These are phyloP conservation scores for Tinamus guttatus DNA, from an alignment of 2,113 vertebrate genomes.

Conservation along the genomic window DNA sequence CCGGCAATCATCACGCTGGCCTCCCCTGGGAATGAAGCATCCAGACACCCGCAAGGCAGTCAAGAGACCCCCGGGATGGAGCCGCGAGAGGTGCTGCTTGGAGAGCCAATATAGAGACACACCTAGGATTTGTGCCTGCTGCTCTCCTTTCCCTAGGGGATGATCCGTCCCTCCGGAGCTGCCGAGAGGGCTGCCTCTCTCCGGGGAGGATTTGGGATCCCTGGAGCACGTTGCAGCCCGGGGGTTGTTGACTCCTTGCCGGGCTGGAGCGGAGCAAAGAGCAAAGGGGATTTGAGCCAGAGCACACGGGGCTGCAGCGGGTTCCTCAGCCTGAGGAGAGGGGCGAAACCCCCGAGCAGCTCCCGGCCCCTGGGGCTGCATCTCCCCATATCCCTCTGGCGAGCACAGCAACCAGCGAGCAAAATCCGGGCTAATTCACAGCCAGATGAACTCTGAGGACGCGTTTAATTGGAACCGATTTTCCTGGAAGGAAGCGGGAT, in stretches of 20 bases:
- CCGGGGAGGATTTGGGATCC: not conserved
- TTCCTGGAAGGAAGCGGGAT: not conserved
- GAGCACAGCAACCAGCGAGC: not conserved
- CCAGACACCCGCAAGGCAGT: not conserved
- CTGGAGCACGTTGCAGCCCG: not conserved
- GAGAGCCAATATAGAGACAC: no score
- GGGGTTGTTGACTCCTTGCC: not conserved
- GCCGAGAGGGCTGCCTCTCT: not conserved
- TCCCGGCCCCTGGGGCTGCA: not conserved
- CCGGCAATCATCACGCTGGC: not conserved
- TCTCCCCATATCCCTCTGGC: not conserved
- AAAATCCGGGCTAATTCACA: conserved; percentile 33
- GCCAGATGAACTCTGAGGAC: not conserved
- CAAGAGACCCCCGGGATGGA: no score
- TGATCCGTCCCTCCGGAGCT: not conserved
- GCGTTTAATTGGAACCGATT: not conserved
- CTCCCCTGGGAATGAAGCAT: not conserved
- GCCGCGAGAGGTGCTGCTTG: no score
- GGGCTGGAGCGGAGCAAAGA: not conserved
- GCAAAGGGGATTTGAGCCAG: not conserved
- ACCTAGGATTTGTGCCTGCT: not conserved
- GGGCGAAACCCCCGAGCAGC: not conserved
- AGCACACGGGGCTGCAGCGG: not conserved
- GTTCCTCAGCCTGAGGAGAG: not conserved
- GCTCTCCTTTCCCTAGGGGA: not conserved